Conservation (phyloP, 1,140 invertebrate species). For the Drosophila funebris region DNA sequence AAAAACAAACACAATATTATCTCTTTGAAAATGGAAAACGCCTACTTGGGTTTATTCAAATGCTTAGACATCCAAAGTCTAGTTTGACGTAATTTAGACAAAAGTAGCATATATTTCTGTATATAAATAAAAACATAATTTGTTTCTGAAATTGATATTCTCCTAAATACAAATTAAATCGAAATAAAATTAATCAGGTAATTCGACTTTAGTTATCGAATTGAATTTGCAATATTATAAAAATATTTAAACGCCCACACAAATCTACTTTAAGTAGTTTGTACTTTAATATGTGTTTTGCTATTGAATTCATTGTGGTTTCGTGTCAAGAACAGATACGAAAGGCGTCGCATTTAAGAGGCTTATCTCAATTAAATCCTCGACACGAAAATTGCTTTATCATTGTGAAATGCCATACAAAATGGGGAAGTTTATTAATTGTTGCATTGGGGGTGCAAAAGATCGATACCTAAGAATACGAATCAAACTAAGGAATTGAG, state of each 20-base stretch:
- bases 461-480: neutral
- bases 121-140: no score
- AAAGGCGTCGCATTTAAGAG: constrained; percentile 29
- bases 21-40: constrained; percentile 26
- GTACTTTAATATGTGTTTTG: neutral
- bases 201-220: no score
- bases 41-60: constrained; percentile 22
- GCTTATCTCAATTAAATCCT: constrained; percentile 37
- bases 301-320: neutral
- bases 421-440: constrained; percentile 28
- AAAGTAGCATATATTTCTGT: no score
- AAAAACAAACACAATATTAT: constrained; percentile 3
- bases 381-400: neutral
- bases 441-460: neutral
- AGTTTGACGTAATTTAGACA: no score
- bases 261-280: neutral
- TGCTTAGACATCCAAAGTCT: no score
- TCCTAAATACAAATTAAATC: no score
- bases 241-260: neutral
- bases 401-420: constrained; percentile 9
- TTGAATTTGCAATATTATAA: neutral
- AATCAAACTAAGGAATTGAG: neutral
- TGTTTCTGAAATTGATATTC: no score
- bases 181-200: no score
- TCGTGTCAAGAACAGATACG: constrained; percentile 11